Evolutionary conservation across 2,888 invertebrate genomes (phyloP).

Genomic region (Eristalinus sepulchralis): DNA sequence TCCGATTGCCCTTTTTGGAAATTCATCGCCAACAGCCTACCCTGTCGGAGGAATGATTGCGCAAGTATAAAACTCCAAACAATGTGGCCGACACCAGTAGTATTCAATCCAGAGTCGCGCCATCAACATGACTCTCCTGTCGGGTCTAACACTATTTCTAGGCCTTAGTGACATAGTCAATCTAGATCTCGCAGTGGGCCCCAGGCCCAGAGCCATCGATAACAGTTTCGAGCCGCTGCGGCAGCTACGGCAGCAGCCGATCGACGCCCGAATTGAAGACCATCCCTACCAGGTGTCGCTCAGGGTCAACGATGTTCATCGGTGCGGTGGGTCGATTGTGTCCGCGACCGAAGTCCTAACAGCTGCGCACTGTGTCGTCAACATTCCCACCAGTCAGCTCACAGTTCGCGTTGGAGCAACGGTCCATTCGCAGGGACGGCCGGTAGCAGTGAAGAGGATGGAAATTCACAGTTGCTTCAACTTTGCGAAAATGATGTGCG

Average conservation of each 20-base stretch:
- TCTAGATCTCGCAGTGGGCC: not conserved
- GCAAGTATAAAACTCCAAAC: not conserved
- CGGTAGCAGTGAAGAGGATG: not conserved
- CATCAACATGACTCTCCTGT: not conserved
- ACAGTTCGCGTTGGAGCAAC: constrained; percentile 33
- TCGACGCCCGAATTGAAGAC: constrained; percentile 18
- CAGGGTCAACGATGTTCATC: constrained; percentile 30
- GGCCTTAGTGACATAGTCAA: not conserved
- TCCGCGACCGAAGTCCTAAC: constrained; percentile 29
- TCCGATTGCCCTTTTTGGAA: not conserved
- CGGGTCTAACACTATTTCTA: not conserved
- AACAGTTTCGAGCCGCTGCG: not conserved
- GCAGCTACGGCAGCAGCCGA: too few species aligned
- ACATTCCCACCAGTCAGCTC: not conserved
- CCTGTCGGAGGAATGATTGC: too few species aligned
- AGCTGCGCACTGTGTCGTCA: constrained; percentile 38
- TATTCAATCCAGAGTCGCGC: not conserved
- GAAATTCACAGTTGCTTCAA: constrained; percentile 30
- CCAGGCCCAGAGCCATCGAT: not conserved
- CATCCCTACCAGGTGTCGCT: constrained; percentile 24
- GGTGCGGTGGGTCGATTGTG: constrained; percentile 39
- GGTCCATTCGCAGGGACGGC: constrained; percentile 16
- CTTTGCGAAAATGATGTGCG: not conserved
- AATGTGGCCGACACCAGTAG: not conserved
- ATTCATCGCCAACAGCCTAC: not conserved